phyloP scores from a whole-genome alignment of 2,888 invertebrate species.

The Melangyna quadrimaculata region DNA sequence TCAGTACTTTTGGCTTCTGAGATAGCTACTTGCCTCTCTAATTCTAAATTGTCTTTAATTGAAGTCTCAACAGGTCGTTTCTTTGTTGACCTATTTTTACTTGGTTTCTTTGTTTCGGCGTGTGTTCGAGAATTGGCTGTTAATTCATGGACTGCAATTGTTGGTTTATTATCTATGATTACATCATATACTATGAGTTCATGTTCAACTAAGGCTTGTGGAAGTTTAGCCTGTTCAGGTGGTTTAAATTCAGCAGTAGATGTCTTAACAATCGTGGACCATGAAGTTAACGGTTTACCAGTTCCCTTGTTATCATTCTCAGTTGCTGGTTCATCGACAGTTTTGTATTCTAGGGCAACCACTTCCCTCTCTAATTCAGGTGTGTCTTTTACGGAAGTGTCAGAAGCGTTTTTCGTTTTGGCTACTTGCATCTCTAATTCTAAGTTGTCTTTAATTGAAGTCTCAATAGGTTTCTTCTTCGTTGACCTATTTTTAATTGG shows the following conservation, averaged over 20 bases:
- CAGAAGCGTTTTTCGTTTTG: not conserved
- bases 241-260: conserved; percentile 62
- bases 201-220: not conserved
- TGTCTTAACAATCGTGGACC: not conserved
- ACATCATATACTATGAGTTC: not conserved
- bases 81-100: not conserved
- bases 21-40: not conserved
- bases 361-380: not conserved
- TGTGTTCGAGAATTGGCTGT: not conserved
- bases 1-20: no score
- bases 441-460: not conserved
- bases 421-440: not conserved
- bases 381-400: not conserved
- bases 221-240: conserved; percentile 71
- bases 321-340: not conserved
- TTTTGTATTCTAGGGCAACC: no score
- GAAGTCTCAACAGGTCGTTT: not conserved
- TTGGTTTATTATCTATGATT: not conserved
- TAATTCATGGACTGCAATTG: not conserved
- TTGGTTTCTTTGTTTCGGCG: not conserved
- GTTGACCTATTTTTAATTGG: not conserved
- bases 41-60: not conserved
- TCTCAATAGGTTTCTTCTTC: not conserved
- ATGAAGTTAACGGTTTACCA: not conserved
- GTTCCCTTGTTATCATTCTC: not conserved